A percentile compares a stretch with the other conserved stretches of the same genome.
These are phyloP conservation scores for Eretmochelys imbricata DNA, from an alignment of 2,113 vertebrate genomes.

Conservation along the genomic window DNA sequence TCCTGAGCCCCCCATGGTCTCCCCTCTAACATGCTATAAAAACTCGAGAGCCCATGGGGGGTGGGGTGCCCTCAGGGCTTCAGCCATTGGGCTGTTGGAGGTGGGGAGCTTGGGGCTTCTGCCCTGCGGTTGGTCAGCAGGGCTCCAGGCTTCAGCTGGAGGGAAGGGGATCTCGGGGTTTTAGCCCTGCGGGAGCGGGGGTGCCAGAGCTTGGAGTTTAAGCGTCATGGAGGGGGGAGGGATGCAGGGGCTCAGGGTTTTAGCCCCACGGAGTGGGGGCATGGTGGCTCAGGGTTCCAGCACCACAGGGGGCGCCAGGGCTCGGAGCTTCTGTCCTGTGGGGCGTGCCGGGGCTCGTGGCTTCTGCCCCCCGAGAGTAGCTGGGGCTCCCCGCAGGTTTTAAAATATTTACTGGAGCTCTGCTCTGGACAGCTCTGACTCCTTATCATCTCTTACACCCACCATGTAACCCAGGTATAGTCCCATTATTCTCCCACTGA, in stretches of 20 bases:
- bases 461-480: rapidly evolving
- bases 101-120: not conserved
- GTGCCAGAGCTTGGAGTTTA: not conserved
- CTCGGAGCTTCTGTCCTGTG: not conserved
- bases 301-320: too few species aligned
- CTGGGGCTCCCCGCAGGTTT: not conserved
- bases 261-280: too few species aligned
- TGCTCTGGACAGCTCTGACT: not conserved
- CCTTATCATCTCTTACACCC: not conserved
- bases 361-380: not conserved
- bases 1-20: not conserved
- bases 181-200: not conserved
- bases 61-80: not conserved
- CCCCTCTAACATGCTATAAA: not conserved
- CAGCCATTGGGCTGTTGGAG: not conserved
- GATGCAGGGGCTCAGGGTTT: too few species aligned
- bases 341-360: rapidly evolving
- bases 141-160: not conserved
- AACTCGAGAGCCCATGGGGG: not conserved
- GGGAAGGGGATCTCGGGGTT: not conserved
- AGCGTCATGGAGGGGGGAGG: not conserved
- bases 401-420: not conserved
- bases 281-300: not conserved
- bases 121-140: too few species aligned
- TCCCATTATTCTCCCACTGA: not conserved